Conservation (phyloP, 1,140 invertebrate genomes). For the Drusus annulatus region DNA sequence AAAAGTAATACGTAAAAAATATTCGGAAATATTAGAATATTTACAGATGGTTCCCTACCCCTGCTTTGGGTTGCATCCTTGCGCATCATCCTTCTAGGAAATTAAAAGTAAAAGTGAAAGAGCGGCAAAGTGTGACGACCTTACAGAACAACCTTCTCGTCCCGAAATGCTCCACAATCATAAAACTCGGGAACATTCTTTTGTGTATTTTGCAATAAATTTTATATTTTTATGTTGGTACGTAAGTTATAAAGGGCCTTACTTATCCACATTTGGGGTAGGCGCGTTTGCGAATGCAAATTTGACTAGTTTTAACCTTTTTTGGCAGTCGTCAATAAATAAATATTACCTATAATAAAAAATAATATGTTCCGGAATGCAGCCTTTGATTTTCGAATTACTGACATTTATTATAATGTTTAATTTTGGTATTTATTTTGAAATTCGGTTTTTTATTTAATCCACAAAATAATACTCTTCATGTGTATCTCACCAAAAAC, state of each 20-base stretch:
- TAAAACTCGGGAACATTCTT: slow-evolving; percentile 37
- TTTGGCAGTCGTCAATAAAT: no score
- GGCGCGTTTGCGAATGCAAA: not conserved
- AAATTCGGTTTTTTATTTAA: no score
- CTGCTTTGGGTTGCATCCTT: slow-evolving; percentile 5
- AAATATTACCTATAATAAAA: no score
- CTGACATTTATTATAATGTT: no score
- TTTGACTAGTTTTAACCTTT: not conserved
- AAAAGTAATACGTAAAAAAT: no score
- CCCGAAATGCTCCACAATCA: slow-evolving; percentile 38
- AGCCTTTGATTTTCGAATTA: no score
- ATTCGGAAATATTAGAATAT: no score
- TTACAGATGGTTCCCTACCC: slow-evolving; percentile 5
- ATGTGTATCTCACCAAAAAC: no score
- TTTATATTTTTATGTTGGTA: slow-evolving; percentile 19
- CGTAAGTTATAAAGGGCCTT: not conserved
- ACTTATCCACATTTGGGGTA: not conserved
- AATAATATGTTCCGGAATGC: no score
- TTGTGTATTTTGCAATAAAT: slow-evolving; percentile 37
- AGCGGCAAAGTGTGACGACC: slow-evolving; percentile 52
- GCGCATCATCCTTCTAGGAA: slow-evolving; percentile 43
- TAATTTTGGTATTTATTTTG: no score
- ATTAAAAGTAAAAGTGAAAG: slow-evolving; percentile 59
- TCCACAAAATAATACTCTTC: no score
- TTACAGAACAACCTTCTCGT: not conserved